phyloP scores from a whole-genome alignment of 2,888 invertebrate species.

The Pachymerium ferrugineum region DNA sequence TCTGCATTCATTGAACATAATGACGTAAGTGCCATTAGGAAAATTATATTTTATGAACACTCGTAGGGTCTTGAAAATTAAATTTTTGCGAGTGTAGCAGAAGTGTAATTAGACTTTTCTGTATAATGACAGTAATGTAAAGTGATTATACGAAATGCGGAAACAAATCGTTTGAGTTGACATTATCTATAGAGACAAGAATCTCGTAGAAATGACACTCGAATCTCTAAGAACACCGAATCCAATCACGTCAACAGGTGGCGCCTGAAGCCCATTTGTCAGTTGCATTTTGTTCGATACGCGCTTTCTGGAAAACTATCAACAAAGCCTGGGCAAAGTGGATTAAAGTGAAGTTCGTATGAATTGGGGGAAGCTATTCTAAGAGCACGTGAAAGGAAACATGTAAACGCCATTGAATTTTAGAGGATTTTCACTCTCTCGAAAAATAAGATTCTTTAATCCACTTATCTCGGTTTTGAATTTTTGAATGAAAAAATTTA shows the following conservation, averaged over 20 bases:
- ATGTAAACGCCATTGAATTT: not conserved
- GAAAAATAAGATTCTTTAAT: not conserved
- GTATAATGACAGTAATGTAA: no score
- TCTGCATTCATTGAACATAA: constrained; percentile 76
- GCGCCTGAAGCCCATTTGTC: not conserved
- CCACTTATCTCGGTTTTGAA: not conserved
- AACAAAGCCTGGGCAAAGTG: not conserved
- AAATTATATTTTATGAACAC: not conserved
- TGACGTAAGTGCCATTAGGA: constrained; percentile 45
- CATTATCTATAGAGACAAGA: not conserved
- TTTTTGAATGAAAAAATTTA: constrained; percentile 36
- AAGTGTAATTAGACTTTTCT: not conserved
- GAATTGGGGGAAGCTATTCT: not conserved
- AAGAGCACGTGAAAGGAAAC: not conserved
- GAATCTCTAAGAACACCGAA: not conserved
- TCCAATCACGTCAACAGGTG: constrained; percentile 28
- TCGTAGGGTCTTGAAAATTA: not conserved
- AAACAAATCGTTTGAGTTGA: not conserved
- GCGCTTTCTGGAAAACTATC: not conserved
- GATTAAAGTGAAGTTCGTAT: constrained; percentile 3
- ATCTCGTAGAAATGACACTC: not conserved
- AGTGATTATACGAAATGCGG: not conserved
- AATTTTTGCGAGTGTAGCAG: not conserved
- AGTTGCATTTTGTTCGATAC: not conserved
- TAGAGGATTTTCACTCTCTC: not conserved